Evolutionary conservation across 2,113 vertebrate species (phyloP).

Genomic region (Sardina pilchardus): DNA sequence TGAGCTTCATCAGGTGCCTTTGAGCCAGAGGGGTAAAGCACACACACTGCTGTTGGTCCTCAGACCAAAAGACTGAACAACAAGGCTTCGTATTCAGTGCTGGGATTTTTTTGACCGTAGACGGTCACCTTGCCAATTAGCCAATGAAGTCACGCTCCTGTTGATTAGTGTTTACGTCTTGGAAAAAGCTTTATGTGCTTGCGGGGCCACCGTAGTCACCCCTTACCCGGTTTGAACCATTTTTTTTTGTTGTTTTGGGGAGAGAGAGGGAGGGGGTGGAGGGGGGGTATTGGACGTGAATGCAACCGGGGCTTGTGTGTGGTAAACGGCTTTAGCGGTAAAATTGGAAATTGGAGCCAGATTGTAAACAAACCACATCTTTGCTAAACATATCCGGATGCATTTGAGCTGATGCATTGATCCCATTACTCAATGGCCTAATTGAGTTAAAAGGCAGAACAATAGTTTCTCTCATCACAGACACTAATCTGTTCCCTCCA

Average conservation of each 20-base stretch:
- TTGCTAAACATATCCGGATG: slow-evolving; percentile 65
- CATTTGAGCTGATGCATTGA: slow-evolving; percentile 68
- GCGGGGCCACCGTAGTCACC: slow-evolving; percentile 14
- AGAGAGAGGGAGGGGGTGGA: slow-evolving; percentile 17
- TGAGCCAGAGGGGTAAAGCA: not conserved
- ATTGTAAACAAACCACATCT: slow-evolving; percentile 72
- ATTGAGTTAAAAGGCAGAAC: slow-evolving; percentile 69
- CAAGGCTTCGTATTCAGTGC: not conserved
- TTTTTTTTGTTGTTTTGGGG: not conserved
- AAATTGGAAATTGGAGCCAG: slow-evolving; percentile 67
- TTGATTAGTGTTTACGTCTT: slow-evolving; percentile 12
- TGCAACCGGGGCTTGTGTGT: slow-evolving; percentile 44
- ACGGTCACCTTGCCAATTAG: not conserved
- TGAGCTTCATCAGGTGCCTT: not conserved
- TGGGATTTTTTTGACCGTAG: not conserved
- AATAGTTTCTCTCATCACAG: slow-evolving; percentile 53
- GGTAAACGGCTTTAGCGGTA: slow-evolving; percentile 61
- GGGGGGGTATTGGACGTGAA: slow-evolving; percentile 12
- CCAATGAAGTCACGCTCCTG: slow-evolving; percentile 3
- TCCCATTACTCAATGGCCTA: slow-evolving; percentile 72
- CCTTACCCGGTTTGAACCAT: slow-evolving; percentile 5
- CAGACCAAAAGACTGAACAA: not conserved
- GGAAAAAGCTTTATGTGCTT: slow-evolving; percentile 4
- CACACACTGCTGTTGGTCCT: not conserved
- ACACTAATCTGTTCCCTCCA: slow-evolving; percentile 13